Base-by-base conservation (phyloP, 2,888 invertebrate genomes). In the Pachydiplax longipennis region DNA sequence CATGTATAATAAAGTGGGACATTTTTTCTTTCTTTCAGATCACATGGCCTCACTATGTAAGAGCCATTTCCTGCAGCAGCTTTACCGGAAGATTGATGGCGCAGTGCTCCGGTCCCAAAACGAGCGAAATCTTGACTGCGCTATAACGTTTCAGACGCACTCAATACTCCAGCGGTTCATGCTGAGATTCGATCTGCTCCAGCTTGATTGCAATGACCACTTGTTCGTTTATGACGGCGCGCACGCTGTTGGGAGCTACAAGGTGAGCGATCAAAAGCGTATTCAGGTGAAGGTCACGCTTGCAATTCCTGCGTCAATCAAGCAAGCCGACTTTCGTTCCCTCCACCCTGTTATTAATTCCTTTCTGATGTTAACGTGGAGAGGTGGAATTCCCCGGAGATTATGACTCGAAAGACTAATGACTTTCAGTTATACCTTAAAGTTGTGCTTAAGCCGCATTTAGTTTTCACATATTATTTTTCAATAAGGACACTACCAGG, bases 181-280 rank as follows among this genome's bases (percentile, higher is more conserved):
- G 98, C 96, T 98, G 93, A 96, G 98, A 93, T 98, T 98, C 94
- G 98, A 98, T 94, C 96, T 97, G 94, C 95, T 98, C 93, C 97
- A 98, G 94, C 95, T 98, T 92, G 98, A 98, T 95, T 98, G 98
- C 95, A 98, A 98, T 94, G 98, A 98, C 94, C 98, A 98, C 94
- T 96, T 98, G 91, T 97, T 97, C 93, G 97, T 98, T 93, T 98
- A 97, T 94, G 98, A 98, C 94, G 98, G 98, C 3, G 98, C 98
- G 25, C 98, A 98, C 93, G 97, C 97, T 87, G 98, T 97, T 83
- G 97, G 97, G 90, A 96, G 96, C 92, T 97, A 97, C 93, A 98
- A 98, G 97, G 98, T 98, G 93, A 94, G 94, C 81, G 18, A 90
- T 18, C 25, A 44, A 44, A 44, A 44, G 44, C 44, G 10, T 25